Conservation (phyloP, 2,797 vertebrate species). For the Neostethus bicornis region DNA sequence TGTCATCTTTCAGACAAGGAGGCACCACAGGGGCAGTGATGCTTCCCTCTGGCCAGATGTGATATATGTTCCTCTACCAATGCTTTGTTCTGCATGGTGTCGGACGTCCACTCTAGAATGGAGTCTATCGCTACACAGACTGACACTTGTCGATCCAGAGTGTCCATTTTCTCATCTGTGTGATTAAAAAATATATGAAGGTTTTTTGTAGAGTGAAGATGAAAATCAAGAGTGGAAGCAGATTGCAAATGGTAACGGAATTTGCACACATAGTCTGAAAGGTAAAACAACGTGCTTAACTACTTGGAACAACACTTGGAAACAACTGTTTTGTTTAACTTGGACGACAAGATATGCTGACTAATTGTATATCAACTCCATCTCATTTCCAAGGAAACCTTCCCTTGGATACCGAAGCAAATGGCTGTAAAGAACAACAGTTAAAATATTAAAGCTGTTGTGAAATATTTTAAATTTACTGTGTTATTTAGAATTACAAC, state of each 20-base stretch:
- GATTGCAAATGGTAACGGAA: conserved; percentile 36
- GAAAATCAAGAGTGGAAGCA: conserved; percentile 62
- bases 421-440: neutral
- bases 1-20: conserved; percentile 77
- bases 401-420: neutral
- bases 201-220: conserved; percentile 43
- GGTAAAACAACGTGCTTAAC: conserved; percentile 36
- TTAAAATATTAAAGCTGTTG: neutral
- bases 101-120: conserved; percentile 38
- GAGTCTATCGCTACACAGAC: conserved; percentile 30
- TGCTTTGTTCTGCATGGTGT: conserved; percentile 58
- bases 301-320: conserved; percentile 17
- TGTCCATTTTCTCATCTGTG: conserved; percentile 37
- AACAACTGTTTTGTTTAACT: conserved; percentile 9
- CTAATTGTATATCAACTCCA: neutral
- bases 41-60: conserved; percentile 51
- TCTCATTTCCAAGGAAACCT: neutral
- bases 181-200: conserved; percentile 69
- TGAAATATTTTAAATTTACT: neutral
- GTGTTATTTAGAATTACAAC: neutral
- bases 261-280: conserved; percentile 30
- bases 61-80: conserved; percentile 54
- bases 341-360: neutral
- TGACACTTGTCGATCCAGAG: conserved; percentile 29
- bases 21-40: conserved; percentile 64